Evolutionary conservation across 1,140 invertebrate species (phyloP), one percentile per base, ranked within the genome.

Genomic region (Potamilus streckersoni): DNA sequence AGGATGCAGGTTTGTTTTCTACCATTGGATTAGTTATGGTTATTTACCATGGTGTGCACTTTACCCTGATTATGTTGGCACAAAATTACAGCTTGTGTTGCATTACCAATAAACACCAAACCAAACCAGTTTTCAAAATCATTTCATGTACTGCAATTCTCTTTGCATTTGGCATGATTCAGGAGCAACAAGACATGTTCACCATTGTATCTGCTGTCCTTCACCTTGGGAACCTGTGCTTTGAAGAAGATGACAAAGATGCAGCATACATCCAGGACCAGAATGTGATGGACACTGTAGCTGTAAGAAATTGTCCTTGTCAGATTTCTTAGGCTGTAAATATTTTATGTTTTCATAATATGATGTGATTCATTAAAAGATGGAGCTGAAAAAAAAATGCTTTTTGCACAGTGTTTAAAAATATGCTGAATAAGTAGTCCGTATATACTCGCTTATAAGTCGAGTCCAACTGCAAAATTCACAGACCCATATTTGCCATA

Each of bases 171-270:
- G 38, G 38, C 38, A 31, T 57, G 60, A 31, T 69, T 23, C 66
- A 89, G 88, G 88, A 89, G 74, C 88, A 89, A 82, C 71, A 80
- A 27, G 80, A 86, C 38, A 78, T 89, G 73, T 89, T 89, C 74
- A 79, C 80, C 31, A 82, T 88, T 49, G 80, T 89, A 68, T 80
- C 88, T 15, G 81, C 83, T 76, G 81, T 89, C 31, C 82, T 89
- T 49, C 81, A 88, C 66, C 79, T 89, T 71, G 88, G 88, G 4
- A 88, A 89, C 64, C 74, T 88, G 23, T 73, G 76, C 16, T 89
- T 90, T 80, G 79, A 77, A 11, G 78, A 80, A 49, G 82, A 87
- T 78, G 88, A 88, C 67, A 65, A 82, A 61, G 86, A 88, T 63
- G 84, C 82, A 20, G 82, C 83, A 15, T 64, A 66, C 59, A 76